These are phyloP conservation scores for Planococcus citri DNA, from an alignment of 1,140 invertebrate species.

Conservation along the genomic window DNA sequence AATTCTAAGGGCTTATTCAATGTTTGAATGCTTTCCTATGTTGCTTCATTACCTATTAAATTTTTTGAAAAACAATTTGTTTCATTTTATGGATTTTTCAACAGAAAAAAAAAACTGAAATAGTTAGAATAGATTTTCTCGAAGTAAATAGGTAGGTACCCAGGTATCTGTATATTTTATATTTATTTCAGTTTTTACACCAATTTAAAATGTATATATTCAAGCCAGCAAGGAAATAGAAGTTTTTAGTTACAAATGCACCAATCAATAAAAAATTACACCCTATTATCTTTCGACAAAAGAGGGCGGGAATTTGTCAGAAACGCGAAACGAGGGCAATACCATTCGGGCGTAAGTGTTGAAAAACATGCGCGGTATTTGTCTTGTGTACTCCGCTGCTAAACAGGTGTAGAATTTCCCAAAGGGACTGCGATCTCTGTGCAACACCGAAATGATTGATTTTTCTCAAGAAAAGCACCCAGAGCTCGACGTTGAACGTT, in stretches of 20 bases:
- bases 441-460: neutral
- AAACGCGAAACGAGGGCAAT: neutral
- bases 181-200: neutral
- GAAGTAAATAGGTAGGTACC: too few relatives aligned
- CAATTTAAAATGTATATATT: neutral
- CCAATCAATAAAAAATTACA: conserved; percentile 4
- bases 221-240: neutral
- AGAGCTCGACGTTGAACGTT: neutral
- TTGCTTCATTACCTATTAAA: neutral
- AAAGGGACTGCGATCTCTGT: neutral
- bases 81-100: neutral
- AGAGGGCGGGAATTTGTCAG: neutral
- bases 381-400: neutral
- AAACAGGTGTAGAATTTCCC: conserved; percentile 6
- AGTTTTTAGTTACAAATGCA: neutral
- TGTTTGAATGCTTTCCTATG: neutral
- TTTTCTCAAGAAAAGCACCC: neutral
- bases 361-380: conserved; percentile 6
- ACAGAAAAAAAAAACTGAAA: neutral
- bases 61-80: neutral
- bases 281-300: neutral
- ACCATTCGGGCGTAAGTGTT: conserved; percentile 1
- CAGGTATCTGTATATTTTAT: too few relatives aligned
- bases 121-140: too few relatives aligned
- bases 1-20: neutral